Percentiles rank a stretch among this genome's conserved stretches.
phyloP scores from a whole-genome alignment of 1,140 invertebrate genomes.

The Cydia amplana region DNA sequence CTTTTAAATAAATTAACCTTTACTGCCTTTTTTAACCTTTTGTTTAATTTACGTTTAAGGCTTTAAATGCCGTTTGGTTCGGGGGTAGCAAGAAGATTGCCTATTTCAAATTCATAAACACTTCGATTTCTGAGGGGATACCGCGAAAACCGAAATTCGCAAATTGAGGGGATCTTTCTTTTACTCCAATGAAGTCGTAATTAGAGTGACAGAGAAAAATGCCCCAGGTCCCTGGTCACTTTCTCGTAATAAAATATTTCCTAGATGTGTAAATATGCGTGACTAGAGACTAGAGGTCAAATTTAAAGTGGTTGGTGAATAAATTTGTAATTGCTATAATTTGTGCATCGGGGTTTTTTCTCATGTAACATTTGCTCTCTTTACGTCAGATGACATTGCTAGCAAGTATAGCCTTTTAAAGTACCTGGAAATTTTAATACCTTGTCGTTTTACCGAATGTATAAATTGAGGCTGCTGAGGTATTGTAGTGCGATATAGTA shows the following conservation, averaged over 20 bases:
- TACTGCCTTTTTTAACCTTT: constrained; percentile 4
- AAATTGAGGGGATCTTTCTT: too few species aligned
- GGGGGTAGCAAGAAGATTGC: not conserved
- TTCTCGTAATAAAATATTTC: not conserved
- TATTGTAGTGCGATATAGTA: not conserved
- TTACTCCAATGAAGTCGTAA: too few species aligned
- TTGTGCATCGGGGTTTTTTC: not conserved
- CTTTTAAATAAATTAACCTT: constrained; percentile 9
- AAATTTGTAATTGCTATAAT: not conserved
- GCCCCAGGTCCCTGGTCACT: too few species aligned
- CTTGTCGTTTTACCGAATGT: not conserved
- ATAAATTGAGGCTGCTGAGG: not conserved
- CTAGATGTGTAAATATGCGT: not conserved
- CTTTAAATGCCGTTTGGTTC: not conserved
- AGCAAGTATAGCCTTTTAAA: not conserved
- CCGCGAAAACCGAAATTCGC: too few species aligned
- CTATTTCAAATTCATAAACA: not conserved
- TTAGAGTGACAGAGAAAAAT: too few species aligned
- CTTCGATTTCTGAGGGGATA: too few species aligned
- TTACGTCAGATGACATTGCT: constrained; percentile 3
- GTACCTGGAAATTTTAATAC: constrained; percentile 1
- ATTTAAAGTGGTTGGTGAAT: not conserved
- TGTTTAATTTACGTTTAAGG: not conserved
- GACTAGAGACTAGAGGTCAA: not conserved
- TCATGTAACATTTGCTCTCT: not conserved